Conservation (phyloP, 2,113 vertebrate genomes). For the Lampris incognitus region DNA sequence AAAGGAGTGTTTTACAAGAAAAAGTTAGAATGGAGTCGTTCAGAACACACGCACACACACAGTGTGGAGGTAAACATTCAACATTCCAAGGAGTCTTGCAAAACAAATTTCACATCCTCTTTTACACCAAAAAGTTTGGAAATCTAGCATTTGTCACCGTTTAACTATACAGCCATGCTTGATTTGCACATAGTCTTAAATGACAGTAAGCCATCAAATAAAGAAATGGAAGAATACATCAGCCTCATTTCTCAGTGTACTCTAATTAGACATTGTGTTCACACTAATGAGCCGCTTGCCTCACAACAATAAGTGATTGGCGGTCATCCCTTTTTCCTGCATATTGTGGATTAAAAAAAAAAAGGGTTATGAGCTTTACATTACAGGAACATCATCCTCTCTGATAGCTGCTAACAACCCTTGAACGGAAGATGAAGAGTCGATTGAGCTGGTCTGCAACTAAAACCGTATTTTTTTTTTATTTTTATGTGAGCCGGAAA, state of each 20-base stretch:
- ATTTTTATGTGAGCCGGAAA: conserved; percentile 55
- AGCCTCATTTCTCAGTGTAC: too few relatives aligned
- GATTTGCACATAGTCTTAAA: background rate
- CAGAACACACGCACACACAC: background rate
- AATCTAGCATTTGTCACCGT: background rate
- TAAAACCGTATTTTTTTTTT: conserved; percentile 11
- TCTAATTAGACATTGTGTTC: too few relatives aligned
- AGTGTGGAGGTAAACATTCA: conserved; percentile 7
- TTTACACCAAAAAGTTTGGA: background rate
- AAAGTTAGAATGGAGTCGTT: background rate
- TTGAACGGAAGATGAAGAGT: background rate
- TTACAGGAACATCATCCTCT: background rate
- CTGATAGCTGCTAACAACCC: conserved; percentile 5
- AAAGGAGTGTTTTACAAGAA: background rate
- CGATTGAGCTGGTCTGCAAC: background rate
- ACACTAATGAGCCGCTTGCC: background rate
- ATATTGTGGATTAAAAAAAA: too few relatives aligned
- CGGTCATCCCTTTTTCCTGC: too few relatives aligned
- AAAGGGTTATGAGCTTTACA: too few relatives aligned
- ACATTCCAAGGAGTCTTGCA: conserved; percentile 3
- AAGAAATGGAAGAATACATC: too few relatives aligned
- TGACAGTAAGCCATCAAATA: too few relatives aligned
- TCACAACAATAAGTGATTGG: too few relatives aligned
- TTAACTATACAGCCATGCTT: background rate
- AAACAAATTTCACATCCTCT: conserved; percentile 13